These are phyloP conservation scores for Pitangus sulphuratus DNA, from an alignment of 2,797 vertebrate genomes.

Conservation along the genomic window DNA sequence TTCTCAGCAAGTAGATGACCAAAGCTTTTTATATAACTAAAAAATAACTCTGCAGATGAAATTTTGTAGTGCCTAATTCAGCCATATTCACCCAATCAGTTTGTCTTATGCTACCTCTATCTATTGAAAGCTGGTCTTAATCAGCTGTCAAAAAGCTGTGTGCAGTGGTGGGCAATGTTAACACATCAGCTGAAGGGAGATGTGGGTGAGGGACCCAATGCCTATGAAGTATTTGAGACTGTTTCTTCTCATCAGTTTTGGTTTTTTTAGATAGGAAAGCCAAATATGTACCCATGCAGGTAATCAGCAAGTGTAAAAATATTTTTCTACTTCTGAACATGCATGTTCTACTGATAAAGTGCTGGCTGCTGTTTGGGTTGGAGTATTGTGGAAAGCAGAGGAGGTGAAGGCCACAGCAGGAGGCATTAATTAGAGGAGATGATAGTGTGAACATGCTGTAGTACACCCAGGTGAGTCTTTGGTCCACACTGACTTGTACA, in stretches of 20 bases:
- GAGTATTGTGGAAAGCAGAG: not conserved
- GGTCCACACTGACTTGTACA: not conserved
- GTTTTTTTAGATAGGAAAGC: not conserved
- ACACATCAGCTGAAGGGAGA: not conserved
- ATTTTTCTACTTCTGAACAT: not conserved
- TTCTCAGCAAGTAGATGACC: not conserved
- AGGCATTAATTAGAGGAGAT: not conserved
- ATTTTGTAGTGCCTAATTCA: not conserved
- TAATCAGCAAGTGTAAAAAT: not conserved
- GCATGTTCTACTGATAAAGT: accelerated
- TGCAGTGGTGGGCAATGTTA: not conserved
- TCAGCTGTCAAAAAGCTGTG: not conserved
- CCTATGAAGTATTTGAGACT: not conserved
- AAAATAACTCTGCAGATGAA: not conserved
- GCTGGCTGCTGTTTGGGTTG: not conserved
- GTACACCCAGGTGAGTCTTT: not conserved
- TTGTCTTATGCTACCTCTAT: not conserved
- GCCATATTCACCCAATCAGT: not conserved
- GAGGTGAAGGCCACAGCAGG: not conserved
- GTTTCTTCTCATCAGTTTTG: not conserved
- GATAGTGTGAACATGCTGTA: not conserved
- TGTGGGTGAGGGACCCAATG: not conserved
- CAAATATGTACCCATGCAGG: not conserved
- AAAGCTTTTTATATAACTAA: not conserved
- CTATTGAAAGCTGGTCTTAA: not conserved